A percentile compares a stretch with the other conserved stretches of the same genome.
These are phyloP conservation scores for Synergus gifuensis DNA, from an alignment of 2,888 invertebrate genomes.

Conservation along the genomic window DNA sequence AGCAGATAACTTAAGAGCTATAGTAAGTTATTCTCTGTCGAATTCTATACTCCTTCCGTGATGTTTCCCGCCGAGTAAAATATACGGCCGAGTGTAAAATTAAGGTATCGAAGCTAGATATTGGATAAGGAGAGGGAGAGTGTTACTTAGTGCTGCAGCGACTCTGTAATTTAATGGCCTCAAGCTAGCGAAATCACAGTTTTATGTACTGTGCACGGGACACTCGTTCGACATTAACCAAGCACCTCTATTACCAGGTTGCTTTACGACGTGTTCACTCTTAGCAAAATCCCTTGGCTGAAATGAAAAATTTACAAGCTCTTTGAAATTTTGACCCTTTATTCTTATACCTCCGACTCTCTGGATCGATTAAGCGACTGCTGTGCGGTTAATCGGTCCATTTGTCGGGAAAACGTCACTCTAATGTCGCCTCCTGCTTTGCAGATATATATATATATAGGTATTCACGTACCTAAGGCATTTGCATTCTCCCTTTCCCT, in stretches of 20 bases:
- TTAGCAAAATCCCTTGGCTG: neutral
- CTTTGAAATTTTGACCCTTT: neutral
- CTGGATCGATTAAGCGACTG: slow-evolving; percentile 19
- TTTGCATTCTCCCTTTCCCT: slow-evolving; percentile 50
- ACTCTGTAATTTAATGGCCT: slow-evolving; percentile 9
- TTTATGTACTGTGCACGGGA: neutral
- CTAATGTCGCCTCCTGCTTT: slow-evolving; percentile 44
- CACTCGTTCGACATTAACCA: neutral
- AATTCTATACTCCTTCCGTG: neutral
- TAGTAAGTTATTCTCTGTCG: neutral
- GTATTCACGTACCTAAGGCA: slow-evolving; percentile 53
- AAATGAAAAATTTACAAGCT: slow-evolving; percentile 20
- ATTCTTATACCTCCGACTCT: neutral
- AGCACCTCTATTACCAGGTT: neutral
- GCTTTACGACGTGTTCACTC: slow-evolving; percentile 4
- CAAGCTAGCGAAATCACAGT: slow-evolving; percentile 1
- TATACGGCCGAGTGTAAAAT: neutral
- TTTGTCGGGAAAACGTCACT: slow-evolving; percentile 55
- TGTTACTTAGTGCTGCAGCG: neutral
- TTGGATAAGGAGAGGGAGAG: neutral
- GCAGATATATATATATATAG: slow-evolving; percentile 52
- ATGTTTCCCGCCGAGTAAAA: neutral
- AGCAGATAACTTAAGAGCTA: neutral
- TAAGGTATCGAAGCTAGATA: neutral
- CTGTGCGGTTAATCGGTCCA: slow-evolving; percentile 49